Evolutionary conservation across 2,888 invertebrate species (phyloP), one percentile per base, ranked within the genome.

Genomic region (Chorisops tibialis): DNA sequence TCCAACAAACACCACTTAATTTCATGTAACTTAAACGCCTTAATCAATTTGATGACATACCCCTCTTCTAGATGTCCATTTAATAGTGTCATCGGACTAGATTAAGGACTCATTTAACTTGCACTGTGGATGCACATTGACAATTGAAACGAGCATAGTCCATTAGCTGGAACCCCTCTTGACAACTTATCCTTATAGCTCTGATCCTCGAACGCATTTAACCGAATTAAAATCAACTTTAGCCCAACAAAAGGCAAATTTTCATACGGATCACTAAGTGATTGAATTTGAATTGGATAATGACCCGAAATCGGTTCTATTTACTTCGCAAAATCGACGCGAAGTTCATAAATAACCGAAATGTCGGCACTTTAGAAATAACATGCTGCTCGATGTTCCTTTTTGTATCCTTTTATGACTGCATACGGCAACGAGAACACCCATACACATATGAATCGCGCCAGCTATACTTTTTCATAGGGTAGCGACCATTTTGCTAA

Each of bases 331-430:
- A 16, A 41, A 7, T 52, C 38, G 45, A 38, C 61, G 22, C n/a
- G 22, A 50, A 58, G 35, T 62, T 49, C 56, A 62, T 62, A 62
- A 62, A 62, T 62, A 58, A 62, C 24, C 37, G 50, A 62, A 50
- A 56, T 62, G 62, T 62, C 62, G 58, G 49, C 62, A 62, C 62
- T 62, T 62, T 62, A 50, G 37, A 43, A 21, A 56, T 50, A 37
- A 49, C 45, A 63, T 21, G 39, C 50, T 50, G 50, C 30, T 30
- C n/a, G n/a, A 9, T 30, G 30, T 61, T 47, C 47, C 45, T 45
- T 54, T 48, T 41, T 54, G 47, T 54, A 54, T 49, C 35, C 52
- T 48, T 30, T 18, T 30, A 5, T 30, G 30, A 9, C 30, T 37
- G 37, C 30, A 30, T 30, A 30, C 30, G 30, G 30, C 5, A 30